A percentile compares a stretch with the other conserved stretches of the same genome.
phyloP scores from a whole-genome alignment of 1,140 invertebrate species.

The Thaumatotibia leucotreta region DNA sequence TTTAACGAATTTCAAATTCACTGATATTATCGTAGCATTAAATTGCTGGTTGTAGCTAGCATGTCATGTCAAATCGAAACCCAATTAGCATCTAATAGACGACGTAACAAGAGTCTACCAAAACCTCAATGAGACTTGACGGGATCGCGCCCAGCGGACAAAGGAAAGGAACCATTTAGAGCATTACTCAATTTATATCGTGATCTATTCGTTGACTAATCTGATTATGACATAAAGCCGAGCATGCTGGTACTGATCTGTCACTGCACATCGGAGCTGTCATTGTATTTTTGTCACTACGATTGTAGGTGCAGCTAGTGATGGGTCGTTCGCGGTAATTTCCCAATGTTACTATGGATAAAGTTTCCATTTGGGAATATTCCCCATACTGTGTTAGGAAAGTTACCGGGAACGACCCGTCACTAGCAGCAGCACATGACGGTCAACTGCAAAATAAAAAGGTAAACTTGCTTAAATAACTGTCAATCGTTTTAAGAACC shows the following conservation, averaged over 20 bases:
- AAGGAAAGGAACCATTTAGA: neutral
- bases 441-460: neutral
- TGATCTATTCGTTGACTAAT: neutral
- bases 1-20: too few species aligned
- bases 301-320: too few species aligned
- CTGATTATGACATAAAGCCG: conserved; percentile 1
- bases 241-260: neutral
- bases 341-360: too few species aligned
- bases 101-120: neutral
- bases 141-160: neutral
- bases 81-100: neutral
- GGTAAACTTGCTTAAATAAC: neutral
- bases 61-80: neutral
- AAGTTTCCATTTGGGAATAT: too few species aligned
- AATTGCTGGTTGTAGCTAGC: too few species aligned
- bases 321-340: too few species aligned
- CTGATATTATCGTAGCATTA: too few species aligned
- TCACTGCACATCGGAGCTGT: neutral
- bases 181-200: neutral
- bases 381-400: too few species aligned
- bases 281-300: neutral
- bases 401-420: too few species aligned
- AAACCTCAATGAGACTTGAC: neutral
- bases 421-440: too few species aligned
- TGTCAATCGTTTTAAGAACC: neutral